These are phyloP conservation scores for Leuctra nigra DNA, from an alignment of 2,888 invertebrate genomes.

Conservation along the genomic window DNA sequence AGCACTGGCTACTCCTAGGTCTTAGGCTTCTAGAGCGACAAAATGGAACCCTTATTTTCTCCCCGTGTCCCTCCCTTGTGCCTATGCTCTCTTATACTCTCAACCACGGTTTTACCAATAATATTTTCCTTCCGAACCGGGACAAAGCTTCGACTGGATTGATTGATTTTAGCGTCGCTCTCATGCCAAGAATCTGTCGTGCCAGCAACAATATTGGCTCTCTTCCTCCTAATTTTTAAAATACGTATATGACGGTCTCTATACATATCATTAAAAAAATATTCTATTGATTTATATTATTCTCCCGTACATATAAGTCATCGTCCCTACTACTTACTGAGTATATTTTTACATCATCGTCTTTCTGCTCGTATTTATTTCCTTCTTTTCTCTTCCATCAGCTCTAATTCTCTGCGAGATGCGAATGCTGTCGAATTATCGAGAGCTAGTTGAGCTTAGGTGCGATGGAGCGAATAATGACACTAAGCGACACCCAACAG, in stretches of 20 bases:
- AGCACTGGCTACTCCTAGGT: background rate
- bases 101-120: background rate
- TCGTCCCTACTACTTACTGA: too few relatives aligned
- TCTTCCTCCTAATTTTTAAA: too few relatives aligned
- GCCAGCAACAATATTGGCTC: background rate
- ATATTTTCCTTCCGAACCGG: conserved; percentile 1
- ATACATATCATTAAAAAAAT: too few relatives aligned
- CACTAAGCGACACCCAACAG: background rate
- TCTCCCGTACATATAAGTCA: too few relatives aligned
- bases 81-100: background rate
- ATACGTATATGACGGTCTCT: too few relatives aligned
- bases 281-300: too few relatives aligned
- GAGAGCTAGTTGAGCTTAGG: background rate
- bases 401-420: background rate
- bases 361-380: too few relatives aligned
- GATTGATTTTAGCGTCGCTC: background rate
- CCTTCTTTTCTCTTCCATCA: background rate
- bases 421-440: background rate
- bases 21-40: too few relatives aligned
- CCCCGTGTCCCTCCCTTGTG: background rate
- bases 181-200: too few relatives aligned
- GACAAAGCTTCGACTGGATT: conserved; percentile 1
- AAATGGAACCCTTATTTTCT: background rate
- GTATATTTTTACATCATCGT: too few relatives aligned
- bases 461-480: background rate